Evolutionary conservation across 2,888 invertebrate genomes (phyloP), one percentile per base, ranked within the genome.

Genomic region (Meta bourneti): DNA sequence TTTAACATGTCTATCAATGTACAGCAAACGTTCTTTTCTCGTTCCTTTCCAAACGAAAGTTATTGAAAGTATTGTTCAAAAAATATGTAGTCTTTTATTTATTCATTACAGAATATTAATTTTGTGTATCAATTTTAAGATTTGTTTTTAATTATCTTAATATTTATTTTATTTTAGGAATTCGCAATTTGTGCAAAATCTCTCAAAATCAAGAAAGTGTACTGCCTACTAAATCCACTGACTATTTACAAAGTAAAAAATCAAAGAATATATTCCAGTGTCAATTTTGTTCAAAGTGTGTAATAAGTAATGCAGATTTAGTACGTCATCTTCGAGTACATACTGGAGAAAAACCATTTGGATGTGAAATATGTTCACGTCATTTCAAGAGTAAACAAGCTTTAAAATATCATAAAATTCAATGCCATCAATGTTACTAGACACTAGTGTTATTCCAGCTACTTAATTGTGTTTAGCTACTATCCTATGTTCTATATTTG

Each of bases 291-390:
- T 48, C 71, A 11, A 83, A 49, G 51, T 6, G 7, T 16, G 70
- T 83, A 51, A 16, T 34, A 11, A 13, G 49, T 8, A 48, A 49
- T 1, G 8, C 51, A 11, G 54, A 72, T 19, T 48, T 80, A 7
- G 52, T 71, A 9, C 49, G 71, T 8, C 88, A 88, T 75, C 13
- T 80, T 49, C 74, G 81, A 16, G 81, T 81, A 48, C 88, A 88
- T 69, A 88, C 88, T 48, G 81, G 88, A 34, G 88, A 88, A 61
- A 88, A 69, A 49, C 88, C 88, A 49, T 88, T 34, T 61, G 11
- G 13, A 13, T 88, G 88, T 75, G 9, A 88, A n/a, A 13, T 20
- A 13, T 88, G 88, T 51, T 75, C 13, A 4, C 81, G 69, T 20
- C 49, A 74, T 74, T 88, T 88, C 74, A 88, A 75, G 51, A 72